Evolutionary conservation across 2,888 invertebrate genomes (phyloP).

Genomic region (Caenorhabditis zanzibari): DNA sequence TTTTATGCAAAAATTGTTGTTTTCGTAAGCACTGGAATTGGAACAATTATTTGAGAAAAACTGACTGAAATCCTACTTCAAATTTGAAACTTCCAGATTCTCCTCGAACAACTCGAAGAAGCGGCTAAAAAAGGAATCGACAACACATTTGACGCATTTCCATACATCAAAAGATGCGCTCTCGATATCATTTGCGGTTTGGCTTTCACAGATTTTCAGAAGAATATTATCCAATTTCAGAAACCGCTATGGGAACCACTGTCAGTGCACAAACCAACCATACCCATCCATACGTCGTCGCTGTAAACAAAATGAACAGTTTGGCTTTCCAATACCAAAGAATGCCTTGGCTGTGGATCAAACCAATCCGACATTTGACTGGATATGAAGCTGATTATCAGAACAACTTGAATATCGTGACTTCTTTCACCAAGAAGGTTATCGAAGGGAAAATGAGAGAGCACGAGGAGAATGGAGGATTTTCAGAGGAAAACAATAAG

Average conservation of each 20-base stretch:
- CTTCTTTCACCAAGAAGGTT: conserved; percentile 73
- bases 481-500: conserved; percentile 28
- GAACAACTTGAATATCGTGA: conserved; percentile 70
- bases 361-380: conserved; percentile 86
- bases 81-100: conserved; percentile 49
- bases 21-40: no score
- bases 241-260: conserved; percentile 80
- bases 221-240: conserved; percentile 59
- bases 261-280: conserved; percentile 76
- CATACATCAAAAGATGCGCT: conserved; percentile 85
- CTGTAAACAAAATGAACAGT: conserved; percentile 74
- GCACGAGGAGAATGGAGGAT: conserved; percentile 39
- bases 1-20: no score
- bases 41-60: no score
- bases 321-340: conserved; percentile 72
- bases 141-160: conserved; percentile 84
- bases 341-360: conserved; percentile 86
- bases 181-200: conserved; percentile 84
- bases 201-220: neutral
- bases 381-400: conserved; percentile 82
- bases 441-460: conserved; percentile 47
- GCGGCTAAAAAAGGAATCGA: conserved; percentile 7
- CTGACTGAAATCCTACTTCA: no score
- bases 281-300: conserved; percentile 76
- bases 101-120: conserved; percentile 64